Evolutionary conservation across 2,888 invertebrate genomes (phyloP), one percentile per base, ranked within the genome.

Genomic region (Erannis defoliaria): DNA sequence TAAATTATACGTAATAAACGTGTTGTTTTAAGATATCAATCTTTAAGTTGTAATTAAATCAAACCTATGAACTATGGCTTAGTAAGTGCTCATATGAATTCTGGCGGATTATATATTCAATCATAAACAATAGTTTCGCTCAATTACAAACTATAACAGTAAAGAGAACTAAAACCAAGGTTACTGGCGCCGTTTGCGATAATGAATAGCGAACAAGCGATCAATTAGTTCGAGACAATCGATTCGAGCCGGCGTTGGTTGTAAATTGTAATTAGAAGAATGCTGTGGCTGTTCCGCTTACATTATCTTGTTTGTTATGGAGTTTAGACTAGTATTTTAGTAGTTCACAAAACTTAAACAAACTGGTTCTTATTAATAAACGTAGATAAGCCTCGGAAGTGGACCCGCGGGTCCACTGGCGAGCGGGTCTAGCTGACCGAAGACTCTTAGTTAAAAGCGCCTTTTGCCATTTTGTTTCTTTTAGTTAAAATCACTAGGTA

Each of bases 211-310:
- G n/a, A 49, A 54, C 54, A 43, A 54, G 49, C 40, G 43, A 55
- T 49, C 53, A 48, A 54, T 60, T 54, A 59, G 40, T 37, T 37
- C 38, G 10, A 59, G 53, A 59, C 53, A 59, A 59, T 54, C 31
- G 45, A 58, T 53, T 59, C 18, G 59, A 53, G 40, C 21, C 43
- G 37, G 14, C 8, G 33, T 48, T 53, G 33, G 46, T 48, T 45
- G 26, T 48, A 40, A 59, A 48, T 48, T 45, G 26, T 48, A 40
- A 59, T 59, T 59, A 40, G 33, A 23, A 26, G 42, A 54, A 35
- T 49, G 26, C 51, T 46, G 63, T 65, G 45, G 66, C 61, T 59
- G 66, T 66, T 56, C 33, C 55, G 53, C 50, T 63, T 61, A 62
- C 57, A 8, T 65, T 60, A 56, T 57, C 8, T 62, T 60, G 59